Percentiles rank a stretch among this genome's conserved stretches.
These are phyloP conservation scores for Andrena camellia DNA, from an alignment of 2,888 invertebrate species.

Conservation along the genomic window DNA sequence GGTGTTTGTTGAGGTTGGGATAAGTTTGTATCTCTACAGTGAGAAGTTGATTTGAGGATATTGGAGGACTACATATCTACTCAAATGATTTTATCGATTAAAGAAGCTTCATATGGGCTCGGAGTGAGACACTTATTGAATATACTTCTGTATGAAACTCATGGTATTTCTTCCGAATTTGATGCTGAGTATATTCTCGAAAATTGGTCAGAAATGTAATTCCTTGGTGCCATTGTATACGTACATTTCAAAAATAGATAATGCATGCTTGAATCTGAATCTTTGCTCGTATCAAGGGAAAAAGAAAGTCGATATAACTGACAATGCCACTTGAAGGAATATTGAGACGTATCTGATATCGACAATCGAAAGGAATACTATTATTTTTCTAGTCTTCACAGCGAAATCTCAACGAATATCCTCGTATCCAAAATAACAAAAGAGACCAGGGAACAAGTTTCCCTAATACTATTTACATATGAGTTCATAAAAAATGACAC, in stretches of 20 bases:
- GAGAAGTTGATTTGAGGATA: too few species aligned
- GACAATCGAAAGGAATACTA: constrained; percentile 13
- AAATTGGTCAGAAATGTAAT: not conserved
- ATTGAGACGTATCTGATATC: constrained; percentile 25
- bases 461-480: constrained; percentile 6
- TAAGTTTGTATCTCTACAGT: too few species aligned
- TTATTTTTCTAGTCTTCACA: not conserved
- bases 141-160: too few species aligned
- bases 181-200: not conserved
- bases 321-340: constrained; percentile 2
- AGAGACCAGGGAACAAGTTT: constrained; percentile 7
- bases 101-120: too few species aligned
- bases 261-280: not conserved
- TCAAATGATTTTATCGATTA: too few species aligned
- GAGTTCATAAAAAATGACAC: too few species aligned
- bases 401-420: constrained; percentile 5
- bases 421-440: constrained; percentile 32
- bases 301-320: not conserved
- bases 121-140: too few species aligned
- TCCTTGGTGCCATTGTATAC: not conserved
- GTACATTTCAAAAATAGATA: not conserved
- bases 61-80: too few species aligned
- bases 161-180: not conserved
- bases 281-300: not conserved
- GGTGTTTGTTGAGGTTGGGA: too few species aligned